Evolutionary conservation across 2,113 vertebrate genomes (phyloP).

Genomic region (Eubucco bourcierii): DNA sequence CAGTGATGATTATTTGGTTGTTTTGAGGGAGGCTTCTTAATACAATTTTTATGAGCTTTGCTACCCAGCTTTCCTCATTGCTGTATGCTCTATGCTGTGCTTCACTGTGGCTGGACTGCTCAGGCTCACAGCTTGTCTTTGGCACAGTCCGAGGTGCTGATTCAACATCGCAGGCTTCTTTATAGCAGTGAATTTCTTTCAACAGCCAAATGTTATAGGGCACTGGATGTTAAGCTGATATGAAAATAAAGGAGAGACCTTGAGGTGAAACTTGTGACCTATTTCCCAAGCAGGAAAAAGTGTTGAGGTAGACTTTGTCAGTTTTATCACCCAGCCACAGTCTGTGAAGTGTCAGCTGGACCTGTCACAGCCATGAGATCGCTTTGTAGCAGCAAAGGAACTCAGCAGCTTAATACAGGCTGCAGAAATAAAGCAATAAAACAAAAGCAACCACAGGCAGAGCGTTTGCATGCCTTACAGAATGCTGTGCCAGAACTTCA

Average conservation of each 20-base stretch:
- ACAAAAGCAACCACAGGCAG: neutral
- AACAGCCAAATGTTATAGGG: constrained; percentile 30
- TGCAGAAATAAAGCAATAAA: neutral
- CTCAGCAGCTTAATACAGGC: neutral
- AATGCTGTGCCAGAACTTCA: neutral
- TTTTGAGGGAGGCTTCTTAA: neutral
- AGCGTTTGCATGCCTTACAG: neutral
- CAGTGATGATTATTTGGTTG: neutral
- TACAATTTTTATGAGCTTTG: neutral
- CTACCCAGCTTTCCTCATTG: neutral
- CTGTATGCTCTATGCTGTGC: neutral
- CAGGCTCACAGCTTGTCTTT: constrained; percentile 15
- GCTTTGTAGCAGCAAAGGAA: neutral
- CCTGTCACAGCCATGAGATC: neutral
- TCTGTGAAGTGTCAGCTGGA: neutral
- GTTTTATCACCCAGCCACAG: neutral
- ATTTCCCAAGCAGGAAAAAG: constrained; percentile 10
- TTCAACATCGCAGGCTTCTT: constrained; percentile 20
- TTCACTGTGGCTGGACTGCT: neutral
- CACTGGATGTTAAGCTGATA: constrained; percentile 12
- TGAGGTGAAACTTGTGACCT: neutral
- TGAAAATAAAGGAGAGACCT: constrained; percentile 36
- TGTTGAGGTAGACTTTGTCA: neutral
- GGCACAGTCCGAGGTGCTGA: constrained; percentile 28
- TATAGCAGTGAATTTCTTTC: neutral